Percentiles rank a stretch among this genome's conserved stretches.
phyloP scores from a whole-genome alignment of 1,140 invertebrate species.

The Lysiphlebus fabarum region DNA sequence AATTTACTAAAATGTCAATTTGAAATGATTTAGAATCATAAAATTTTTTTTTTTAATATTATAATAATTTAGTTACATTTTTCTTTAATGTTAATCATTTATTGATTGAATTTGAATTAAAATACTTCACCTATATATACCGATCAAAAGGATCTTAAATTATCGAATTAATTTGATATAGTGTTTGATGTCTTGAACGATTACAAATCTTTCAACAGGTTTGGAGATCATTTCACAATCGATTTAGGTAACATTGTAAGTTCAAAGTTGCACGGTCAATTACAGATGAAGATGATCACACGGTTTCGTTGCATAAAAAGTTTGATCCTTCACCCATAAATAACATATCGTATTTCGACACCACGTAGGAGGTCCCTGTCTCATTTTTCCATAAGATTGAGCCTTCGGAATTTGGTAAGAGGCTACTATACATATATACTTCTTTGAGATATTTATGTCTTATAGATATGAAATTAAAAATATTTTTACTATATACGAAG shows the following conservation, averaged over 20 bases:
- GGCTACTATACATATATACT: slow-evolving; percentile 23
- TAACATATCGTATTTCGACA: slow-evolving; percentile 27
- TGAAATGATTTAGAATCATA: no score
- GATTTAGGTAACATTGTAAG: slow-evolving; percentile 10
- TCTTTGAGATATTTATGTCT: no score
- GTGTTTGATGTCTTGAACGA: slow-evolving; percentile 29
- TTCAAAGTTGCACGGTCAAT: slow-evolving; percentile 28
- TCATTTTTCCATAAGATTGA: slow-evolving; percentile 33
- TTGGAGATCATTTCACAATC: slow-evolving; percentile 27
- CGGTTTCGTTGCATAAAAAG: not conserved
- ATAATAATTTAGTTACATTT: no score
- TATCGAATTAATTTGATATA: slow-evolving; percentile 26
- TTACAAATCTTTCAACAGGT: slow-evolving; percentile 22
- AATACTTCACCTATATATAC: slow-evolving; percentile 15
- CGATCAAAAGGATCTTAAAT: slow-evolving; percentile 18
- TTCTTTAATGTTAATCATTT: no score
- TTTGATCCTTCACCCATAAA: not conserved
- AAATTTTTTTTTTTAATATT: no score
- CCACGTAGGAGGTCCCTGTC: slow-evolving; percentile 30
- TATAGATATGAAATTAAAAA: no score
- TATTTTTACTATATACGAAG: no score
- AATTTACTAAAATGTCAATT: no score
- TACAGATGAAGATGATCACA: slow-evolving; percentile 34
- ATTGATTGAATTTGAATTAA: not conserved
- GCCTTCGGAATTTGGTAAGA: slow-evolving; percentile 31